Base-by-base conservation (phyloP, 1,140 invertebrate genomes). In the Adoxophyes honmai region DNA sequence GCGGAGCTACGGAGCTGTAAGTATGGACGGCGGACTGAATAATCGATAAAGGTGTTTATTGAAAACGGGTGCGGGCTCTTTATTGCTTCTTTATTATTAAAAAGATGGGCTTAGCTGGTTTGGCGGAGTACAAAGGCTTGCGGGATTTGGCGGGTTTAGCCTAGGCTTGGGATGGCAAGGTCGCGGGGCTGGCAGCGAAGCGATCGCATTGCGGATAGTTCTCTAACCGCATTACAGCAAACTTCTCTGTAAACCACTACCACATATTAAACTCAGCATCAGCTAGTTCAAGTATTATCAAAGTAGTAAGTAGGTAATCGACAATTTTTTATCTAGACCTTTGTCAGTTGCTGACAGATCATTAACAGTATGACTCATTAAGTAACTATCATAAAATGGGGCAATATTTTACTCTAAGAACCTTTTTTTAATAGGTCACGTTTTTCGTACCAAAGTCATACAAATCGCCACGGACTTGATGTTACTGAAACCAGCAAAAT, bases 21-120 rank as follows among this genome's bases (percentile, higher is more conserved):
- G 85, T 86, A 87, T 86, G 82, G 82, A 86, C 85, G 82, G 64
- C 82, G 78, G 71, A 69, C 82, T 86, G 85, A 88, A 88, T 88
- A 88, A 88, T 88, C 85, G 83, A 88, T 88, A 88, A 86, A 88
- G 85, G 85, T 86, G 85, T 88, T 88, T 88, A 86, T 88, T 88
- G 82, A 88, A 88, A 88, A 85, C 81, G 81, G 85, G 85, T 85
- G 82, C 68, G 78, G 69, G 77, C 80, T 78, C 79, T 85, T 86
- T 85, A 88, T 85, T 78, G 81, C 82, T 83, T 81, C 78, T 83
- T 85, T 85, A 85, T 88, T 82, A 85, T 85, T 85, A 77, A 84
- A 77, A 84, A 79, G 70, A 67, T 58, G 60, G 44, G 18, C 54
- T 60, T 39, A 66, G 62, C 52, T 60, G 53, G 18, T 5, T 44